A percentile compares a stretch with the other conserved stretches of the same genome.
phyloP scores from a whole-genome alignment of 1,140 invertebrate genomes.

The Danaus plexippus region DNA sequence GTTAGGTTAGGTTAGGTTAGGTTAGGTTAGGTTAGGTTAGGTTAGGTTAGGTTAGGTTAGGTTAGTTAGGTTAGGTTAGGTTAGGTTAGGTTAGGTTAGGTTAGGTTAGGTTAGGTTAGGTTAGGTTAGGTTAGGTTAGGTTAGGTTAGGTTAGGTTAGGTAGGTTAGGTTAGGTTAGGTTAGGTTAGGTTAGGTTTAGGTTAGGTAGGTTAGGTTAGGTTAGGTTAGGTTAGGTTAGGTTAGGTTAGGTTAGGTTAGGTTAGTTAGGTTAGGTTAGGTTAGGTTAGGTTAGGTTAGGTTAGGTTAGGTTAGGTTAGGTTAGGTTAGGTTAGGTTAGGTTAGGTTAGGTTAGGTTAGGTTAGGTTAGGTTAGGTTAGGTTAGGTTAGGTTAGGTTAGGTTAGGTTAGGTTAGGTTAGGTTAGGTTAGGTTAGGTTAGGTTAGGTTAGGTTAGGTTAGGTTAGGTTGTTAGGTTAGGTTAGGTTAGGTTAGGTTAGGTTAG shows the following conservation, averaged over 20 bases:
- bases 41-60: slow-evolving; percentile 1
- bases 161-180: too few species aligned
- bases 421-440: slow-evolving; percentile 7
- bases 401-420: slow-evolving; percentile 7
- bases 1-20: slow-evolving; percentile 1
- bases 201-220: too few species aligned
- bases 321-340: slow-evolving; percentile 7
- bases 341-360: slow-evolving; percentile 14
- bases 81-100: background rate
- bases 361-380: slow-evolving; percentile 21
- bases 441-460: too few species aligned
- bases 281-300: slow-evolving; percentile 7
- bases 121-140: background rate
- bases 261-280: slow-evolving; percentile 7
- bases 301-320: slow-evolving; percentile 7
- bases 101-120: background rate
- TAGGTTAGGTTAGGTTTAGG: too few species aligned
- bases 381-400: slow-evolving; percentile 12
- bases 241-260: background rate
- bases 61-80: background rate
- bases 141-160: background rate
- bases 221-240: background rate
- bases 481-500: slow-evolving; percentile 18
- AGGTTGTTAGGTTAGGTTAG: too few species aligned
- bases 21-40: slow-evolving; percentile 1